Conservation (phyloP, 2,113 vertebrate species). For the Tretioscincus oriximinensis region DNA sequence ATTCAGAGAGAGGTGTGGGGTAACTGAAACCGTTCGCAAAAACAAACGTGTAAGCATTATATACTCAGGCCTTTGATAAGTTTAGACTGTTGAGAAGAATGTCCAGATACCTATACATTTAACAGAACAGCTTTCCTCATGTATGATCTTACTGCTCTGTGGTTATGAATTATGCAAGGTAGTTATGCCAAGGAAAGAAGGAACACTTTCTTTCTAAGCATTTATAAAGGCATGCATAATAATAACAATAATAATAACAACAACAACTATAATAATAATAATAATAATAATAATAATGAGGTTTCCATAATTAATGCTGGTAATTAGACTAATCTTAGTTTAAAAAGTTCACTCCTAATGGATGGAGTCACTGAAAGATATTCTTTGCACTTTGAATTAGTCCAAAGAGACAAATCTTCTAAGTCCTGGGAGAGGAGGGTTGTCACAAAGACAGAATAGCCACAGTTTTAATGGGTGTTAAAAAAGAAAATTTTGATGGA, state of each 20-base stretch:
- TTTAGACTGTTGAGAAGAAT: not conserved
- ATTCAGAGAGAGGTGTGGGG: constrained; percentile 72
- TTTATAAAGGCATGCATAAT: too few species aligned
- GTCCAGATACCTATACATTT: constrained; percentile 17
- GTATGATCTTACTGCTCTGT: not conserved
- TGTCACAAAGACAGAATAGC: too few species aligned
- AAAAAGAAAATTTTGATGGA: too few species aligned
- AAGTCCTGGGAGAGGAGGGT: too few species aligned
- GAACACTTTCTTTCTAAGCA: not conserved
- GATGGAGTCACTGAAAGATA: not conserved
- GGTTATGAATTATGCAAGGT: not conserved
- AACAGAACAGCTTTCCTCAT: constrained; percentile 7
- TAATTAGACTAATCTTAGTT: not conserved
- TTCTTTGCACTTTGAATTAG: not conserved
- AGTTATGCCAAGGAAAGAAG: not conserved
- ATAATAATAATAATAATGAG: too few species aligned
- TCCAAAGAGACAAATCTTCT: not conserved
- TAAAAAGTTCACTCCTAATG: not conserved
- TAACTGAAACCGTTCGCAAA: constrained; percentile 50
- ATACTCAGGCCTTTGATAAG: not conserved
- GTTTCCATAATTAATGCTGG: not conserved
- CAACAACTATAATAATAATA: too few species aligned
- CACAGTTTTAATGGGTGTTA: too few species aligned
- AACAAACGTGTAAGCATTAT: constrained; percentile 2
- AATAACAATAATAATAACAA: too few species aligned